Evolutionary conservation across 2,888 invertebrate genomes (phyloP).

Genomic region (Nemotelus nigrinus): DNA sequence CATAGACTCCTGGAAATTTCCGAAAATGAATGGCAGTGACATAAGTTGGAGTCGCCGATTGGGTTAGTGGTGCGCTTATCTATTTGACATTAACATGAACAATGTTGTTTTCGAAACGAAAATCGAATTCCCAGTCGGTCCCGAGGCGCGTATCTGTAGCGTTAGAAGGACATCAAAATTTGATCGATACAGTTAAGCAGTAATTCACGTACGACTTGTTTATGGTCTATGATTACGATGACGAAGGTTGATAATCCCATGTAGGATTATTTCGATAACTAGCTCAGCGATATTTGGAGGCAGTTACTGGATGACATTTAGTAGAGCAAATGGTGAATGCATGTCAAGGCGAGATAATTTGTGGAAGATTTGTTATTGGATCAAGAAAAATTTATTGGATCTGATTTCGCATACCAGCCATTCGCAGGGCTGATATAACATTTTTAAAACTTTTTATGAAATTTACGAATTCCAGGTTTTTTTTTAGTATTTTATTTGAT

Average conservation of each 20-base stretch:
- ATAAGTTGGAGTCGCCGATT: background rate
- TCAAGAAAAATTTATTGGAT: too few relatives aligned
- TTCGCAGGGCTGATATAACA: too few relatives aligned
- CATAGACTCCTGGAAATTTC: background rate
- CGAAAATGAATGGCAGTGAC: background rate
- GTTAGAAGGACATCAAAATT: constrained; percentile 9
- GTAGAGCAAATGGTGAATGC: too few relatives aligned
- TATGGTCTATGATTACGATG: background rate
- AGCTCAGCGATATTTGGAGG: too few relatives aligned
- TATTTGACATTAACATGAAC: background rate
- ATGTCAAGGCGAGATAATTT: too few relatives aligned
- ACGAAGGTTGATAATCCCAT: constrained; percentile 13
- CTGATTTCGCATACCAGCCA: too few relatives aligned
- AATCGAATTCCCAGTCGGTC: background rate
- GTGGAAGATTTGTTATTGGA: too few relatives aligned
- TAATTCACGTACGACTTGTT: constrained; percentile 8
- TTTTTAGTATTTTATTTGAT: too few relatives aligned
- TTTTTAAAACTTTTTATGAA: too few relatives aligned
- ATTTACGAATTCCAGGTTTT: too few relatives aligned
- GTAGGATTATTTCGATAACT: background rate
- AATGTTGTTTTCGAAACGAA: constrained; percentile 10
- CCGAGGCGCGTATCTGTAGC: background rate
- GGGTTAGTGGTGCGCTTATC: background rate
- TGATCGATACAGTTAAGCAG: constrained; percentile 18
- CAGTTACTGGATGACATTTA: too few relatives aligned